Percentiles rank a stretch among this genome's conserved stretches.
Conservation (phyloP, 30 jellyfish, hydroid and myxozoan genomes). For the Aurelia aurita complex sp. Pacific region DNA sequence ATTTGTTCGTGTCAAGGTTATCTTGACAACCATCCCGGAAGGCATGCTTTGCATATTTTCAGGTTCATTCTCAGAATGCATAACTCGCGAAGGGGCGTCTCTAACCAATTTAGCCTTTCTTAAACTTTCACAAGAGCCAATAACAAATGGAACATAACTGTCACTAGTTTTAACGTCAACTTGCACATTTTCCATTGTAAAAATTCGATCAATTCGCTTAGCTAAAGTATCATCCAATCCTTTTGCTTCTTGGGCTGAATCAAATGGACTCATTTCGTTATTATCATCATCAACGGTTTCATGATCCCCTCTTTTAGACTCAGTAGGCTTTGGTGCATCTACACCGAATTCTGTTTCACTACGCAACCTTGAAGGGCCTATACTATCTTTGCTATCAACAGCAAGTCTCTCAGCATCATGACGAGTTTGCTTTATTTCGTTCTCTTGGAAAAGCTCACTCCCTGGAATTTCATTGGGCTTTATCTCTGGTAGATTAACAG, state of each 20-base stretch:
- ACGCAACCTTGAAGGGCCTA: not conserved
- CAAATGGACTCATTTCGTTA: not conserved
- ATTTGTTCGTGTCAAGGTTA: slow-evolving; percentile 13
- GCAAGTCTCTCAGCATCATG: not conserved
- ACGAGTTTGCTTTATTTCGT: not conserved
- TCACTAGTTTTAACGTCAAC: slow-evolving; percentile 36
- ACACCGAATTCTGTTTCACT: too few species aligned
- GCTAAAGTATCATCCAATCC: too few species aligned
- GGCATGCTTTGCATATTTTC: not conserved
- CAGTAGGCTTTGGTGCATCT: too few species aligned
- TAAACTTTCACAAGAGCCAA: not conserved
- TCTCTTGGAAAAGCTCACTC: not conserved
- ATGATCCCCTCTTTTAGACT: too few species aligned
- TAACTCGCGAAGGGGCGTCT: not conserved
- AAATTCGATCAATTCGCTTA: not conserved
- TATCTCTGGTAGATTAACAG: too few species aligned
- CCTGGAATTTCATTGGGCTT: not conserved
- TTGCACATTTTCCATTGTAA: slow-evolving; percentile 19
- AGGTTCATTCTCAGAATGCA: not conserved
- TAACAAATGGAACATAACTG: slow-evolving; percentile 16
- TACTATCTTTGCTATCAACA: not conserved
- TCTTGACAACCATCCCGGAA: slow-evolving; percentile 20
- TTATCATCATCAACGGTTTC: too few species aligned
- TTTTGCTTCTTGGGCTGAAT: not conserved
- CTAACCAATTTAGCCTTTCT: not conserved